Conservation (phyloP, 2,797 vertebrate genomes). For the Lutjanus campechanus region DNA sequence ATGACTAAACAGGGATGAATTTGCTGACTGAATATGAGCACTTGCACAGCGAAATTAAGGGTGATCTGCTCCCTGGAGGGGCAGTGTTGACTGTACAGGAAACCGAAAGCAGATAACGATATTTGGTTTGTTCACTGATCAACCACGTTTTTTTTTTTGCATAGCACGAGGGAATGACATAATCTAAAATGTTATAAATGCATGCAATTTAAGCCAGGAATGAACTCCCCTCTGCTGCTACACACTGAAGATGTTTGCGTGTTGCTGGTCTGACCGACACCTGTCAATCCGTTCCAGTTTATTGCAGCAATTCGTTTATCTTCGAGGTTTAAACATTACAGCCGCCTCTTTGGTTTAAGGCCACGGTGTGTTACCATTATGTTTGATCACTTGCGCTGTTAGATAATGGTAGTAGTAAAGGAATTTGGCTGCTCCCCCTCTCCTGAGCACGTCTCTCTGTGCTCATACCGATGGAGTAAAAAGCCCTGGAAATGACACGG, state of each 20-base stretch:
- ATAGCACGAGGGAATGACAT: neutral
- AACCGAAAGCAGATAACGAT: conserved; percentile 56
- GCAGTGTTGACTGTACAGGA: conserved; percentile 60
- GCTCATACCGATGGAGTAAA: conserved; percentile 51
- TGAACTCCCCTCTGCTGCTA: neutral
- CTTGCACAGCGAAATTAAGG: conserved; percentile 17
- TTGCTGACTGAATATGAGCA: conserved; percentile 25
- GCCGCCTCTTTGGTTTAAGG: neutral
- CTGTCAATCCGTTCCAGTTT: conserved; percentile 62
- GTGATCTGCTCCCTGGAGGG: conserved; percentile 31
- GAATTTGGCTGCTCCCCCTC: conserved; percentile 52
- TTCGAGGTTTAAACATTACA: conserved; percentile 14
- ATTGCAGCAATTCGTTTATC: neutral
- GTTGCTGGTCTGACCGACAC: conserved; percentile 59
- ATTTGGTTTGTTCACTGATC: conserved; percentile 28
- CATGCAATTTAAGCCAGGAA: neutral
- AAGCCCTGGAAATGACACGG: conserved; percentile 71
- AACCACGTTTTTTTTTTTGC: conserved; percentile 24
- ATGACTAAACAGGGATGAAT: conserved; percentile 43
- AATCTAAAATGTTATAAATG: neutral
- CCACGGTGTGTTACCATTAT: neutral
- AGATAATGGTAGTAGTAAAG: conserved; percentile 51
- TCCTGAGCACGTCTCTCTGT: conserved; percentile 9
- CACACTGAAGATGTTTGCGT: conserved; percentile 10
- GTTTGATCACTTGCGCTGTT: conserved; percentile 16